Evolutionary conservation across 1,140 invertebrate genomes (phyloP), one percentile per base, ranked within the genome.

Genomic region (Meloidogyne exigua): DNA sequence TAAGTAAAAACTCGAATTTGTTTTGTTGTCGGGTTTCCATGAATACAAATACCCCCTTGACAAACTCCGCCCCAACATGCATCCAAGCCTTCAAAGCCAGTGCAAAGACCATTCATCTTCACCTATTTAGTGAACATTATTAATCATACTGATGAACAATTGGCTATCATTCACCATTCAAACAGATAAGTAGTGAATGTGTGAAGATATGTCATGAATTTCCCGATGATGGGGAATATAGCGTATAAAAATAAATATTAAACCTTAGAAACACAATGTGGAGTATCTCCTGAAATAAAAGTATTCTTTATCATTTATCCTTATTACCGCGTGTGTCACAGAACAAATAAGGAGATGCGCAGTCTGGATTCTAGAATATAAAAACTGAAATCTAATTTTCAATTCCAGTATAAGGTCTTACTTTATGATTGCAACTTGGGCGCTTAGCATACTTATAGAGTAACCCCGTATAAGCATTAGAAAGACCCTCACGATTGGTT

Each of bases 291-390:
- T 28, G 79, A 81, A 72, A 86, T 83, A 69, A 84, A 86, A 74
- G 85, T 39, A 39, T n/a, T 5, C 3, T 49, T 49, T 49, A 11
- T 44, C 5, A 49, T 49, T 49, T 49, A 0, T 9, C 3, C 10
- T 9, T 39, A 39, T 57, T 57, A 65, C 21, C 21, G 9, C 21
- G 32, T 57, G 39, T 73, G 49, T 73, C 71, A 65, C 71, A 73
- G 39, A 73, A 85, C 15, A 85, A 76, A 68, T 84, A 85, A 7
- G 77, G 77, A 9, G 84, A 85, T 92, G 72, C 99, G 98, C 91
- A 91, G 94, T 78, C 91, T 91, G 62, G 95, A 95, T 76, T 91
- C 92, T 72, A 32, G 7, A 67, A n/a, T n/a, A 57, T n/a, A 57
- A 57, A 57, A 57, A 95, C 7, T 57, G 36, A 39, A 39, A 39